Percentiles rank a stretch among this genome's conserved stretches.
phyloP scores from a whole-genome alignment of 2,888 invertebrate species.

The Sesia bembeciformis region DNA sequence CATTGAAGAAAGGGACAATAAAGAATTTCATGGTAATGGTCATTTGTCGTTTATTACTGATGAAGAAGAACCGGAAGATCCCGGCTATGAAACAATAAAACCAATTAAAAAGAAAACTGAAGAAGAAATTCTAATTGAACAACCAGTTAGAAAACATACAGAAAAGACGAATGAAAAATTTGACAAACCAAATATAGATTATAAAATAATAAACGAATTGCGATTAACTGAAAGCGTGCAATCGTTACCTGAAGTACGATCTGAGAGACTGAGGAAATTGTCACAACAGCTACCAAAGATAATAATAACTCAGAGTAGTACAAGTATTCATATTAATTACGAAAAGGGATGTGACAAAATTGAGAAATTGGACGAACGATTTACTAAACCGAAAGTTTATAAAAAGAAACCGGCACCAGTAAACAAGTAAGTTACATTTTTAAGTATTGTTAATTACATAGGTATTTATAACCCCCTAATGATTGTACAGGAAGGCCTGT shows the following conservation, averaged over 20 bases:
- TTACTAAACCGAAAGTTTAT: constrained; percentile 4
- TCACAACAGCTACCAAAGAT: constrained; percentile 58
- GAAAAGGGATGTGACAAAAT: constrained; percentile 9
- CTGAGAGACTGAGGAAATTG: constrained; percentile 45
- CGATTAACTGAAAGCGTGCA: constrained; percentile 23
- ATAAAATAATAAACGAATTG: constrained; percentile 42
- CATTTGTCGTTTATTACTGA: neutral
- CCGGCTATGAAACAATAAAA: constrained; percentile 4
- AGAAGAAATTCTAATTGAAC: constrained; percentile 9
- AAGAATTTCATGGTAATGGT: neutral
- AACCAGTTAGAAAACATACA: constrained; percentile 33
- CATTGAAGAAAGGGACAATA: constrained; percentile 5
- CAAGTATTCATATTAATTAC: constrained; percentile 28
- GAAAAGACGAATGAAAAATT: constrained; percentile 6
- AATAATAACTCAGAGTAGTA: constrained; percentile 53
- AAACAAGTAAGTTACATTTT: constrained; percentile 5
- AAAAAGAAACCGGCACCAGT: constrained; percentile 10
- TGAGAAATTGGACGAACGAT: constrained; percentile 2
- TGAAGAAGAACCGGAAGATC: constrained; percentile 6
- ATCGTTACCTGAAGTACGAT: constrained; percentile 30
- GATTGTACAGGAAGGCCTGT: too few relatives aligned
- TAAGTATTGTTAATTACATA: too few relatives aligned
- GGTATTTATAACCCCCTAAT: too few relatives aligned
- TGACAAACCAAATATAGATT: constrained; percentile 20
- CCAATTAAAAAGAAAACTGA: constrained; percentile 2